Conservation (phyloP, 2,113 vertebrate species). For the Rafetus swinhoei region DNA sequence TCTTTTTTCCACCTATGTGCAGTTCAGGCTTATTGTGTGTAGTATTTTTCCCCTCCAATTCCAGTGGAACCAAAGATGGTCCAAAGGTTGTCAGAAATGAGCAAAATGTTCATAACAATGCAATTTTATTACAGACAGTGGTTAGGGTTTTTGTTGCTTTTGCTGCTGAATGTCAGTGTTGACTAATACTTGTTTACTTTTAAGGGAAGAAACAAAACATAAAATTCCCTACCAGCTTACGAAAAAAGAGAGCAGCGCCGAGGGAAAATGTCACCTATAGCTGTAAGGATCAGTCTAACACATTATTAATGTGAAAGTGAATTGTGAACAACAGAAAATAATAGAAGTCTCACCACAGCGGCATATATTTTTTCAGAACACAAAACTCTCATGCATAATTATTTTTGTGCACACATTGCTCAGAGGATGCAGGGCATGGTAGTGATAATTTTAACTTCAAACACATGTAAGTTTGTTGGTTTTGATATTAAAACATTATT, state of each 20-base stretch:
- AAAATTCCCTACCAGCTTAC: background rate
- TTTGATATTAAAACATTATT: background rate
- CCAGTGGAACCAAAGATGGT: background rate
- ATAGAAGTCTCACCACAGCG: background rate
- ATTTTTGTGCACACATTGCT: background rate
- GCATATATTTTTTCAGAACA: background rate
- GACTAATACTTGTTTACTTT: background rate
- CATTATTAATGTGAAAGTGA: background rate
- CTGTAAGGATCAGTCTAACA: background rate
- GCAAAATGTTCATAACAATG: background rate
- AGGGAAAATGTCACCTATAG: background rate
- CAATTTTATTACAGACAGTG: background rate
- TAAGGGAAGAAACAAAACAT: background rate
- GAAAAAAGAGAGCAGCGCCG: background rate
- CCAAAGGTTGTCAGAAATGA: background rate
- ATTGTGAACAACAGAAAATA: background rate
- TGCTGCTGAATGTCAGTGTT: background rate
- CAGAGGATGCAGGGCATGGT: background rate
- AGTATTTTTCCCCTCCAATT: background rate
- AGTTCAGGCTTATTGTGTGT: background rate
- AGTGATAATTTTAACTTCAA: background rate
- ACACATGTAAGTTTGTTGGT: background rate
- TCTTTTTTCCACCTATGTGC: accelerated
- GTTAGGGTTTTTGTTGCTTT: background rate
- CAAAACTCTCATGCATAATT: background rate